A percentile compares a stretch with the other conserved stretches of the same genome.
Conservation (phyloP, 2,113 vertebrate species). For the Danionella cerebrum region DNA sequence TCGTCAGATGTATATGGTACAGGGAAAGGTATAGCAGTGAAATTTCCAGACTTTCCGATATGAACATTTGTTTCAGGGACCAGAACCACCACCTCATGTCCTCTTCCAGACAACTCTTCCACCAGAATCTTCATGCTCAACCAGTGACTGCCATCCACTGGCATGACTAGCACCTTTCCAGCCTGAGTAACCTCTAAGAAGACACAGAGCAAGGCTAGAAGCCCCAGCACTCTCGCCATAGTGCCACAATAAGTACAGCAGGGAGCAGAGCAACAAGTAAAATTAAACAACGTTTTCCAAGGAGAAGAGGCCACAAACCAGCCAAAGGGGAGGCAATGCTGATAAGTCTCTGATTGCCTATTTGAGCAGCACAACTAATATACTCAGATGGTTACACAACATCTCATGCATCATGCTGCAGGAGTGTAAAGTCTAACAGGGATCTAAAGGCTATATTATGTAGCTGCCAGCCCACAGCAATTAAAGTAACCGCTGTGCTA, state of each 20-base stretch:
- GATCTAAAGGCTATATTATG: background rate
- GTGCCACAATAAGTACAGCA: slow-evolving; percentile 1
- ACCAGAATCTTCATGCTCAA: slow-evolving; percentile 73
- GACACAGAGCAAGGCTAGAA: slow-evolving; percentile 49
- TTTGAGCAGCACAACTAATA: background rate
- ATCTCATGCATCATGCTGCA: background rate
- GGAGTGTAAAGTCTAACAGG: background rate
- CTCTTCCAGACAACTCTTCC: slow-evolving; percentile 60
- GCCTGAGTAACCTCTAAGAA: slow-evolving; percentile 40
- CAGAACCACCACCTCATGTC: slow-evolving; percentile 68
- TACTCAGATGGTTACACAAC: background rate
- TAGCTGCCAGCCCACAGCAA: too few relatives aligned
- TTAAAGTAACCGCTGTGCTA: too few relatives aligned
- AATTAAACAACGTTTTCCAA: background rate
- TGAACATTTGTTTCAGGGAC: slow-evolving; percentile 64
- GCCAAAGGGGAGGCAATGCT: background rate
- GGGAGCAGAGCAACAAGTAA: background rate
- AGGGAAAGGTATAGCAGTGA: slow-evolving; percentile 51
- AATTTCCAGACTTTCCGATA: slow-evolving; percentile 28
- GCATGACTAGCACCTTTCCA: slow-evolving; percentile 69
- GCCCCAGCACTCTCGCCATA: slow-evolving; percentile 43
- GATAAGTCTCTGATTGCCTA: background rate
- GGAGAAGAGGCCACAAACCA: slow-evolving; percentile 10
- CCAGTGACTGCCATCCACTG: slow-evolving; percentile 81
- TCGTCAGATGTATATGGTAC: slow-evolving; percentile 56